A percentile compares a stretch with the other conserved stretches of the same genome.
These are phyloP conservation scores for Trichogramma pretiosum DNA, from an alignment of 1,140 invertebrate genomes.

Conservation along the genomic window DNA sequence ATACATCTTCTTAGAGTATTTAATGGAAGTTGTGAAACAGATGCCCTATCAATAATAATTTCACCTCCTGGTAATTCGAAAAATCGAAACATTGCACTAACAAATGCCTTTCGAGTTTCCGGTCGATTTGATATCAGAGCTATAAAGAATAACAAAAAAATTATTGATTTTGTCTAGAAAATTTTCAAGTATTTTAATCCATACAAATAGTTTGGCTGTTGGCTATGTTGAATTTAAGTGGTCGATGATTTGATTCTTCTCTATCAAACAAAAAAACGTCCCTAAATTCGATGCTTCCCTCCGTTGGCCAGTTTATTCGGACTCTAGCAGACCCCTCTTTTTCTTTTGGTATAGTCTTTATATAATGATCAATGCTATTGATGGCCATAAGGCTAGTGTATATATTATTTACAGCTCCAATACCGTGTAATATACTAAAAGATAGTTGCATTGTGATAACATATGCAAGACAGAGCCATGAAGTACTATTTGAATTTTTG, in stretches of 20 bases:
- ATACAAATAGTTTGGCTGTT: constrained; percentile 1
- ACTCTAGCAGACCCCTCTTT: constrained; percentile 3
- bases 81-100: constrained; percentile 23
- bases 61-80: constrained; percentile 23
- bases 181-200: background rate
- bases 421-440: constrained; percentile 14
- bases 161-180: background rate
- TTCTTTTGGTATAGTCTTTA: constrained; percentile 17
- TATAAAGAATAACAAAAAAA: background rate
- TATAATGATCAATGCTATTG: constrained; percentile 21
- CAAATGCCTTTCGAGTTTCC: constrained; percentile 15
- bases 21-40: constrained; percentile 18
- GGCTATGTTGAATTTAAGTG: background rate
- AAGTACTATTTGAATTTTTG: background rate
- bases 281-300: constrained; percentile 12
- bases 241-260: constrained; percentile 1
- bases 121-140: constrained; percentile 1
- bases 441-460: constrained; percentile 6
- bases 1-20: constrained; percentile 20
- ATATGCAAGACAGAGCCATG: constrained; percentile 1
- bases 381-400: constrained; percentile 21
- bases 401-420: constrained; percentile 17
- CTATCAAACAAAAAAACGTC: constrained; percentile 9
- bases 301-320: constrained; percentile 13
- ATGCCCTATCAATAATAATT: constrained; percentile 20